Base-by-base conservation (phyloP, 2,888 invertebrate genomes). In the Herminia tarsipennalis region DNA sequence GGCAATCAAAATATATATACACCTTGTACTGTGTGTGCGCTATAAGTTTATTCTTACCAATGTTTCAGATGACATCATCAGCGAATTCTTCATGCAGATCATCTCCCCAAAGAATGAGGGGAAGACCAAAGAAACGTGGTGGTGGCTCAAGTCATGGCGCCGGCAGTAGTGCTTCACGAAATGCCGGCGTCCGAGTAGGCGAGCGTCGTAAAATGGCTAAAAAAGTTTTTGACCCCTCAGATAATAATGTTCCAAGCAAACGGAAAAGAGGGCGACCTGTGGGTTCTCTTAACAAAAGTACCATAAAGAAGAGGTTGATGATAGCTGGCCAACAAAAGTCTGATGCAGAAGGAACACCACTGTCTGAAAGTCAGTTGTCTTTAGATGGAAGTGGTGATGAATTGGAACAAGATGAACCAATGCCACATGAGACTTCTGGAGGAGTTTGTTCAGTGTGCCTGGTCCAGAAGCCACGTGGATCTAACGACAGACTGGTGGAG, bases 181-280 rank as follows among this genome's bases (percentile, higher is more conserved):
- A 78, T 69, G 79, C 87, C 3, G 88, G 76, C 9, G 88, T 93
- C 4, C 85, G 94, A 21, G 93, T 93, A 12, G 93, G 93, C 5
- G 93, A 93, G 64, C 81, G 94, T 54, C 83, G 93, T 39, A 94
- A 95, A 94, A 94, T 96, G 92, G 96, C 96, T 0, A 96, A 96
- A 74, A 95, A 95, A 76, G 96, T 97, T 0, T 97, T 96, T 75
- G 96, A 97, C 83, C 97, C 97, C 1, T 96, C 96, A 0, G 96
- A 96, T 69, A 95, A 95, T 60, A 95, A 96, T 81, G 86, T 95
- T 22, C 96, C 96, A 5, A 93, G 92, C 61, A 93, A 94, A 72
- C 87, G 95, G 30, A 95, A 95, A 81, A 87, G 95, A 47, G 95
- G 95, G 0, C 91, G 95, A 33, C 94, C 94, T 6, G 88, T 93